Evolutionary conservation across 2,888 invertebrate genomes (phyloP).

Genomic region (Agonopterix alstromeriana): DNA sequence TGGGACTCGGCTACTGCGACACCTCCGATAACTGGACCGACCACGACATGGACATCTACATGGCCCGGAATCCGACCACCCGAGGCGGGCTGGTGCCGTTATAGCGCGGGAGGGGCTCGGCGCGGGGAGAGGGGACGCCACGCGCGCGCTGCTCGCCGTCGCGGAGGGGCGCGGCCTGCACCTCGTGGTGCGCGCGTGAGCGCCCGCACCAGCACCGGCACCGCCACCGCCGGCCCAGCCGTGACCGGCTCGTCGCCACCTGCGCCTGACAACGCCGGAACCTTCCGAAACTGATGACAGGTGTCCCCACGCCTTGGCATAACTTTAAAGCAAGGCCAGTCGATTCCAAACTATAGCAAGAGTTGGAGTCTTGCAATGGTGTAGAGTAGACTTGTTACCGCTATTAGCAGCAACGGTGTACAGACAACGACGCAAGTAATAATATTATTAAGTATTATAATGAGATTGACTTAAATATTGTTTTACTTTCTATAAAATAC

Average conservation of each 20-base stretch:
- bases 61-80: slow-evolving; percentile 93
- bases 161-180: slow-evolving; percentile 3
- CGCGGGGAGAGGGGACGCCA: slow-evolving; percentile 37
- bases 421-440: slow-evolving; percentile 2
- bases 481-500: too few species aligned
- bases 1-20: slow-evolving; percentile 91
- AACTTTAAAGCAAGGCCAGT: too few species aligned
- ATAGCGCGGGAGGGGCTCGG: slow-evolving; percentile 66
- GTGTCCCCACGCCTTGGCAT: not conserved
- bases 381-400: slow-evolving; percentile 13
- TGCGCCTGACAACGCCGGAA: slow-evolving; percentile 10
- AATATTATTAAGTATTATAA: too few species aligned
- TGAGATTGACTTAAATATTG: too few species aligned
- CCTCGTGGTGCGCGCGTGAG: slow-evolving; percentile 4
- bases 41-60: slow-evolving; percentile 97
- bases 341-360: not conserved
- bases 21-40: slow-evolving; percentile 96
- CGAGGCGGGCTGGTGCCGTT: slow-evolving; percentile 90
- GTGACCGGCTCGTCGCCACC: slow-evolving; percentile 10
- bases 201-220: not conserved
- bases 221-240: slow-evolving; percentile 9
- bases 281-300: slow-evolving; percentile 5
- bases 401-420: slow-evolving; percentile 8
- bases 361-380: not conserved
- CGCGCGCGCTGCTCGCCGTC: slow-evolving; percentile 34